A percentile compares a stretch with the other conserved stretches of the same genome.
These are phyloP conservation scores for Dufourea novaeangliae DNA, from an alignment of 1,140 invertebrate species.

Conservation along the genomic window DNA sequence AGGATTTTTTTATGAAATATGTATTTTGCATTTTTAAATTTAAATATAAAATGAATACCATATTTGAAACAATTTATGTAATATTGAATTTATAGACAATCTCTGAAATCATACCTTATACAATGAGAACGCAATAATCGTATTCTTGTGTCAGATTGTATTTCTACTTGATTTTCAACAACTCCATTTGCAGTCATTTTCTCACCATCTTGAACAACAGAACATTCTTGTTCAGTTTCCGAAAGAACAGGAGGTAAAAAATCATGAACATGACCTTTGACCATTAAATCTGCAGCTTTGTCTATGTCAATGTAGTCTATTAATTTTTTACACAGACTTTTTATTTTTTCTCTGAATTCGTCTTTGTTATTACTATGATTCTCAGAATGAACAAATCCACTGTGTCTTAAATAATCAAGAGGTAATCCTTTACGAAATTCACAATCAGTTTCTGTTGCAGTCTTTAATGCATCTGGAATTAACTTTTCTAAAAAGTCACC, in stretches of 20 bases:
- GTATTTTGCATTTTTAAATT: no score
- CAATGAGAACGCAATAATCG: conserved; percentile 88
- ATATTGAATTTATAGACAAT: no score
- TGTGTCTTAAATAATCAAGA: conserved; percentile 87
- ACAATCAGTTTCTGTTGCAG: conserved; percentile 87
- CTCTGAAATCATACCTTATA: conserved; percentile 81
- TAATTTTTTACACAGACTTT: conserved; percentile 85
- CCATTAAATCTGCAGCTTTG: conserved; percentile 92
- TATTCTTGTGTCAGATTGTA: conserved; percentile 86
- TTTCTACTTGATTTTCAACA: conserved; percentile 85
- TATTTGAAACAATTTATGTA: no score
- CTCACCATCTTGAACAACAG: conserved; percentile 87
- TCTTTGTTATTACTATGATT: conserved; percentile 80
- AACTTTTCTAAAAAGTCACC: conserved; percentile 92
- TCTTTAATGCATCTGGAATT: conserved; percentile 89
- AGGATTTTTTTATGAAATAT: no score
- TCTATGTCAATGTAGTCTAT: conserved; percentile 88
- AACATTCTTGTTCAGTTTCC: conserved; percentile 85
- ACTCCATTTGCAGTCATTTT: conserved; percentile 85
- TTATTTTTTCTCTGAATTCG: conserved; percentile 84
- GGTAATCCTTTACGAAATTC: conserved; percentile 92
- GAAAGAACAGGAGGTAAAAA: conserved; percentile 91
- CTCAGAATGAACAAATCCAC: conserved; percentile 84
- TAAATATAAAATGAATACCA: no score
- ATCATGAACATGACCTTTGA: conserved; percentile 91